Percentiles rank a stretch among this genome's conserved stretches.
phyloP scores from a whole-genome alignment of 2,888 invertebrate genomes.

The Tenthredo distinguenda region DNA sequence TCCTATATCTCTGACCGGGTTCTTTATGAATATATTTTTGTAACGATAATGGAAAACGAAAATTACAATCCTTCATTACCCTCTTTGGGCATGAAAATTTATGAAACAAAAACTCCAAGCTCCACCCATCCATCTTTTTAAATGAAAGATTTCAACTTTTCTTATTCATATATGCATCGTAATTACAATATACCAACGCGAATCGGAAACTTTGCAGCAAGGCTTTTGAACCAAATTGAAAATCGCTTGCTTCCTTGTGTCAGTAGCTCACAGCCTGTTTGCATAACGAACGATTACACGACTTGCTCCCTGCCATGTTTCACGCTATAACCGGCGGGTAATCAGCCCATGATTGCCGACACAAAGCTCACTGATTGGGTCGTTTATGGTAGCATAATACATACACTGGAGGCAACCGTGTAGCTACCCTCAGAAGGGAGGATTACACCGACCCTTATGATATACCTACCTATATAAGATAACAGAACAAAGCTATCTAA shows the following conservation, averaged over 20 bases:
- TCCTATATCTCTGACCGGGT: constrained; percentile 41
- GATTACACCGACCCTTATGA: constrained; percentile 14
- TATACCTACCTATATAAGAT: not conserved
- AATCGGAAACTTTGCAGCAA: not conserved
- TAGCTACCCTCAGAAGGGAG: constrained; percentile 15
- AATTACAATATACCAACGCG: not conserved
- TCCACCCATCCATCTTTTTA: not conserved
- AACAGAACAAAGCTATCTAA: constrained; percentile 17
- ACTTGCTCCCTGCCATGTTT: constrained; percentile 14
- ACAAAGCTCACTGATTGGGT: constrained; percentile 75
- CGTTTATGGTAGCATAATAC: constrained; percentile 67
- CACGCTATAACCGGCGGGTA: constrained; percentile 68
- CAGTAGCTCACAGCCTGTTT: constrained; percentile 18
- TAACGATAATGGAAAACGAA: not conserved
- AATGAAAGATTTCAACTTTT: not conserved
- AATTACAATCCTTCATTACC: not conserved
- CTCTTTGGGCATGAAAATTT: not conserved
- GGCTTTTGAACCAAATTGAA: not conserved
- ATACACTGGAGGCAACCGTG: constrained; percentile 7
- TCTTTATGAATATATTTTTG: not conserved
- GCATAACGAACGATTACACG: constrained; percentile 47
- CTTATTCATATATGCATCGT: not conserved
- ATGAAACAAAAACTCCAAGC: not conserved
- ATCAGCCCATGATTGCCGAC: constrained; percentile 72
- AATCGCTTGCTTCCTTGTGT: constrained; percentile 31